These are phyloP conservation scores for Copidosoma aretas DNA, from an alignment of 2,888 invertebrate species.

Conservation along the genomic window DNA sequence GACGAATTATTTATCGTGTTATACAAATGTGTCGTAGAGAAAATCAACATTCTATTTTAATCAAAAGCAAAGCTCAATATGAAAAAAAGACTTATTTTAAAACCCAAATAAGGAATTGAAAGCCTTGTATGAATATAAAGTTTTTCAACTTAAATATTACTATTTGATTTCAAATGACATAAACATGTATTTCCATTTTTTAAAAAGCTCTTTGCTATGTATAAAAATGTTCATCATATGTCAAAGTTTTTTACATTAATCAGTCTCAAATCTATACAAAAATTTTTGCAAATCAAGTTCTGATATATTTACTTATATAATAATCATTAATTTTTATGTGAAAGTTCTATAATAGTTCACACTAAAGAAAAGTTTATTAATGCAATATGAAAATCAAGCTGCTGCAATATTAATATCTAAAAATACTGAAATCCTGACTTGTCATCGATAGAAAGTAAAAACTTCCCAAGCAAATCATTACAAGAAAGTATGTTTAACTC, in stretches of 20 bases:
- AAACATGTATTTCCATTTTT: too few species aligned
- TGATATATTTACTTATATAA: neutral
- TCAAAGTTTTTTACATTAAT: conserved; percentile 17
- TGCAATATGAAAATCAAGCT: conserved; percentile 12
- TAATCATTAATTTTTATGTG: neutral
- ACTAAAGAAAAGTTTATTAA: neutral
- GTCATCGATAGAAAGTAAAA: conserved; percentile 6
- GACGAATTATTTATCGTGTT: too few species aligned
- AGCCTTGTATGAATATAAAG: too few species aligned
- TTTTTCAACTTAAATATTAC: too few species aligned
- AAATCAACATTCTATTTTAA: too few species aligned
- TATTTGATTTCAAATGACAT: too few species aligned
- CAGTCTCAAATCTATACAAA: conserved; percentile 23
- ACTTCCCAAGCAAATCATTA: conserved; percentile 19
- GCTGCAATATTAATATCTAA: conserved; percentile 12
- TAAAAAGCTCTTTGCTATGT: conserved; percentile 22
- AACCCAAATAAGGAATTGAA: too few species aligned
- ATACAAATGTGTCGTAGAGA: too few species aligned
- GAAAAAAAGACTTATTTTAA: neutral
- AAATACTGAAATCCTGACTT: conserved; percentile 23
- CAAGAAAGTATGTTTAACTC: conserved; percentile 17
- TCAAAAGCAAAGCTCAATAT: neutral
- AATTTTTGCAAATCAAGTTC: conserved; percentile 10
- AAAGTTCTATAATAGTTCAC: neutral
- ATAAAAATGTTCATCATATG: conserved; percentile 21